A percentile compares a stretch with the other conserved stretches of the same genome.
Conservation (phyloP, 2,888 invertebrate species). For the Andrena camellia region DNA sequence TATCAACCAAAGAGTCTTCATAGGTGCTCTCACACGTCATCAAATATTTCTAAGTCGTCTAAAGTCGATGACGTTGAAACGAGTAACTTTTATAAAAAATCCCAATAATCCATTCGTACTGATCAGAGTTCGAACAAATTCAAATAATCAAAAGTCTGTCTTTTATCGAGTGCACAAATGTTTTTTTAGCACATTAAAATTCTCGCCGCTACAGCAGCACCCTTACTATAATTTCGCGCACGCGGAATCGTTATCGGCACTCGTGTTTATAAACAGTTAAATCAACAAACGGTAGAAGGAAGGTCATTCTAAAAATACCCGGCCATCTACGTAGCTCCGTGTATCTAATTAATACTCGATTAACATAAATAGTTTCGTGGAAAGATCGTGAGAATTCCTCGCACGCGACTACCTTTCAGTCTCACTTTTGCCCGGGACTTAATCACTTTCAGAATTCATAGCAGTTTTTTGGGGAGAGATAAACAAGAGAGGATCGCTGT, state of each 20-base stretch:
- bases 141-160: not conserved
- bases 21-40: no score
- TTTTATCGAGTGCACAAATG: not conserved
- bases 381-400: constrained; percentile 3
- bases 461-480: not conserved
- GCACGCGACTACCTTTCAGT: not conserved
- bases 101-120: no score
- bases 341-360: constrained; percentile 36
- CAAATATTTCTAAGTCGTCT: no score
- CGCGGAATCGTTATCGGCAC: not conserved
- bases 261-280: constrained; percentile 41
- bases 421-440: not conserved
- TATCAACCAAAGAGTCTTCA: no score
- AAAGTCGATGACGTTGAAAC: no score
- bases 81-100: not conserved
- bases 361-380: constrained; percentile 18
- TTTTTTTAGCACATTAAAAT: not conserved
- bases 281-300: constrained; percentile 28
- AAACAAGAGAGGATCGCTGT: not conserved
- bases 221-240: not conserved
- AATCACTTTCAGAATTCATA: not conserved
- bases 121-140: not conserved
- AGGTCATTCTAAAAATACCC: constrained; percentile 47
- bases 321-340: constrained; percentile 13
- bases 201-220: no score